These are phyloP conservation scores for Telmatochromis sp. DNA, from an alignment of 2,113 vertebrate species.

Conservation along the genomic window DNA sequence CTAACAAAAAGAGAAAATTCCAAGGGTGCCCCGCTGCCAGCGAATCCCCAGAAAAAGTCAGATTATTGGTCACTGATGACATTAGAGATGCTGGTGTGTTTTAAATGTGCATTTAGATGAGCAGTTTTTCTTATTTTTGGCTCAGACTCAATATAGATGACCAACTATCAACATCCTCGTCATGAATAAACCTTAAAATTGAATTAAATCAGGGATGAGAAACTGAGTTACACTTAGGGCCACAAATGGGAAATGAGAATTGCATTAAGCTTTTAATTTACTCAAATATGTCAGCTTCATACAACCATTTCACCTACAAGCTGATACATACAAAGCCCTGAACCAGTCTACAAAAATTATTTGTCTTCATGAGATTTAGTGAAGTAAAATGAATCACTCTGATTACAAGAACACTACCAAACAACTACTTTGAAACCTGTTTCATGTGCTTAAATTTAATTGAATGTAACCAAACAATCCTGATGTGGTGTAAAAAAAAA, in stretches of 20 bases:
- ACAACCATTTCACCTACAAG: background rate
- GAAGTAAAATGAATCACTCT: background rate
- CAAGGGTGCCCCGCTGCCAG: fast-evolving
- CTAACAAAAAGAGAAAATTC: background rate
- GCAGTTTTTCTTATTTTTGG: background rate
- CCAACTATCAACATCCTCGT: fast-evolving
- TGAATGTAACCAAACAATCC: background rate
- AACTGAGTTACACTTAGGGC: background rate
- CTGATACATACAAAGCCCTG: background rate
- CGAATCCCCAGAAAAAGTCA: background rate
- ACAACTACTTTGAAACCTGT: background rate
- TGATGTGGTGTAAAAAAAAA: background rate
- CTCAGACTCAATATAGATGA: background rate
- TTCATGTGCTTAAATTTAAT: background rate
- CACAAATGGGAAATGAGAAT: fast-evolving
- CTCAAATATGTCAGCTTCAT: fast-evolving
- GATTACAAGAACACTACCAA: background rate
- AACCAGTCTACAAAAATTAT: background rate
- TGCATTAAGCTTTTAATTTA: background rate
- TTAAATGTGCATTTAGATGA: background rate
- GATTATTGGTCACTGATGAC: background rate
- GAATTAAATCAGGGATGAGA: background rate
- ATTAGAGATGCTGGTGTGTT: background rate
- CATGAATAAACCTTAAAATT: background rate
- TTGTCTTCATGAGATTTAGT: background rate